Percentiles rank a stretch among this genome's conserved stretches.
Evolutionary conservation across 2,888 invertebrate species (phyloP).

Genomic region (Phaonia tiefii): DNA sequence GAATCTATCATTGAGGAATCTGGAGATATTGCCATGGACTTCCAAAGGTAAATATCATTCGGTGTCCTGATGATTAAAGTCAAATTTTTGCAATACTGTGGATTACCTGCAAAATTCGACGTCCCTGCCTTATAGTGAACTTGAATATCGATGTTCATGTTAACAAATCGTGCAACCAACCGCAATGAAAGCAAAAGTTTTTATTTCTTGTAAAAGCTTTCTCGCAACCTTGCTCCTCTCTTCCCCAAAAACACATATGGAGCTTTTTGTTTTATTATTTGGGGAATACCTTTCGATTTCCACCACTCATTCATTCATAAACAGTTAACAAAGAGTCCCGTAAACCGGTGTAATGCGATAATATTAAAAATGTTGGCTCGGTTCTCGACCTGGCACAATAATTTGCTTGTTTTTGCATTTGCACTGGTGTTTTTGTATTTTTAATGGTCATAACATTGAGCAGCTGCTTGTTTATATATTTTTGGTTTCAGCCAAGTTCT

Average conservation of each 20-base stretch:
- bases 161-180: slow-evolving; percentile 54
- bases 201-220: slow-evolving; percentile 53
- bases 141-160: slow-evolving; percentile 59
- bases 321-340: slow-evolving; percentile 37
- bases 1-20: slow-evolving; percentile 79
- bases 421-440: slow-evolving; percentile 35
- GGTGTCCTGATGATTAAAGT: neutral
- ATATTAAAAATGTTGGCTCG: slow-evolving; percentile 4
- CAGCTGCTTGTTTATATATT: slow-evolving; percentile 47
- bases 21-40: slow-evolving; percentile 78
- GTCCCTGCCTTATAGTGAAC: slow-evolving; percentile 57
- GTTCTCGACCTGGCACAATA: slow-evolving; percentile 71
- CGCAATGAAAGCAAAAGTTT: slow-evolving; percentile 73
- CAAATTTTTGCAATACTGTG: slow-evolving; percentile 63
- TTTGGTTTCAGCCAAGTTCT: slow-evolving; percentile 49
- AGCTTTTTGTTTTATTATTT: slow-evolving; percentile 59
- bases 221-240: no score
- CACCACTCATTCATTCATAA: slow-evolving; percentile 64
- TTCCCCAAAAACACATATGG: slow-evolving; percentile 32
- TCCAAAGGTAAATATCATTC: slow-evolving; percentile 78
- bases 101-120: slow-evolving; percentile 66
- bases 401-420: slow-evolving; percentile 51
- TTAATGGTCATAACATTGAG: slow-evolving; percentile 47
- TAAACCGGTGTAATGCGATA: slow-evolving; percentile 50
- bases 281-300: slow-evolving; percentile 23